A percentile compares a stretch with the other conserved stretches of the same genome.
These are phyloP conservation scores for Cichladusa arquata DNA, from an alignment of 2,113 vertebrate species.

Conservation along the genomic window DNA sequence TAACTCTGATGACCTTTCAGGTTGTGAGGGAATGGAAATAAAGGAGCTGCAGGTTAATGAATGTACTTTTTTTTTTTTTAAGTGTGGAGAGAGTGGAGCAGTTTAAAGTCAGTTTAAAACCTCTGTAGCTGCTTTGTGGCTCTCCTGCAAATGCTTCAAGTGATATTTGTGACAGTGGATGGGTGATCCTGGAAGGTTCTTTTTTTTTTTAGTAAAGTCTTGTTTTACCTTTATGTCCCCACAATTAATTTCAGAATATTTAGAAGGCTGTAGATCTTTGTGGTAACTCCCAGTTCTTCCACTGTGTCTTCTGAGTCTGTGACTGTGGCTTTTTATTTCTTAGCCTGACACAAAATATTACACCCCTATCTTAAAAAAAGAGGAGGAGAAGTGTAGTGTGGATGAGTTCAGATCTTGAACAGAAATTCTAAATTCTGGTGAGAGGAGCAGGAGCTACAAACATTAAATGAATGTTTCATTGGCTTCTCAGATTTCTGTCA, in stretches of 20 bases:
- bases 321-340: not conserved
- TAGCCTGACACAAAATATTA: not conserved
- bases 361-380: not conserved
- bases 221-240: not conserved
- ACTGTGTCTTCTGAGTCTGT: not conserved
- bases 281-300: not conserved
- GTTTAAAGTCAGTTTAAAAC: too few species aligned
- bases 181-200: not conserved
- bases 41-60: not conserved
- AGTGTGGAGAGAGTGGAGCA: not conserved
- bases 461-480: fast-evolving
- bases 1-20: not conserved
- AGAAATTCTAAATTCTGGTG: not conserved
- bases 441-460: not conserved
- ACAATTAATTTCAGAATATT: not conserved
- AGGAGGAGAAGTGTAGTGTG: fast-evolving
- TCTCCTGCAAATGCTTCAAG: not conserved
- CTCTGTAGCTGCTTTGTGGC: not conserved
- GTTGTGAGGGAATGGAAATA: not conserved
- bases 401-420: not conserved
- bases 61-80: too few species aligned
- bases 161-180: not conserved
- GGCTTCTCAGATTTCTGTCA: not conserved
- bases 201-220: not conserved
- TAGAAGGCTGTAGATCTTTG: not conserved